phyloP scores from a whole-genome alignment of 2,113 vertebrate genomes.

The Lophotis ruficrista region DNA sequence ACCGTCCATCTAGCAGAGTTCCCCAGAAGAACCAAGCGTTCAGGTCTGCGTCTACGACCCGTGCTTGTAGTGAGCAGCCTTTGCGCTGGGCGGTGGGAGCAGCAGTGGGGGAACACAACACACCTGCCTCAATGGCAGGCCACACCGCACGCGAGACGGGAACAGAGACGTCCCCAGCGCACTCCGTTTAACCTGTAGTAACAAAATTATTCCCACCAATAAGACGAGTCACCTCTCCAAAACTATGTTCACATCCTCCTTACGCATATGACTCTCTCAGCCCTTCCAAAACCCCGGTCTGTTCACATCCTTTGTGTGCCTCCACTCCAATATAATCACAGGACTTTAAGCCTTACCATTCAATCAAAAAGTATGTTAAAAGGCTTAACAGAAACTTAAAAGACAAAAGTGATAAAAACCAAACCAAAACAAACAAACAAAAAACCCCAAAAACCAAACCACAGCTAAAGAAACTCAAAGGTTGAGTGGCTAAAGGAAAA shows the following conservation, averaged over 20 bases:
- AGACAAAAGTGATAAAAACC: not conserved
- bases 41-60: fast-evolving
- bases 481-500: not conserved
- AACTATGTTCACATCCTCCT: not conserved
- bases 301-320: not conserved
- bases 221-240: not conserved
- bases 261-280: not conserved
- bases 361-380: not conserved
- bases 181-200: not conserved
- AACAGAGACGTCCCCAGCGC: not conserved
- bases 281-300: not conserved
- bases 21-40: not conserved
- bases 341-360: not conserved
- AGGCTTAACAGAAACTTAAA: not conserved
- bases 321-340: not conserved
- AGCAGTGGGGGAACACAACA: not conserved
- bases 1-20: not conserved
- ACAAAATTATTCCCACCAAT: not conserved
- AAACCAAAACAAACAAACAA: not conserved
- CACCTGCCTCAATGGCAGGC: not conserved
- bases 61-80: not conserved
- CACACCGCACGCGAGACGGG: not conserved
- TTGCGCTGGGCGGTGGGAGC: not conserved
- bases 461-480: not conserved
- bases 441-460: no score